phyloP scores from a whole-genome alignment of 2,888 invertebrate species.

The Cataglyphis cursor region DNA sequence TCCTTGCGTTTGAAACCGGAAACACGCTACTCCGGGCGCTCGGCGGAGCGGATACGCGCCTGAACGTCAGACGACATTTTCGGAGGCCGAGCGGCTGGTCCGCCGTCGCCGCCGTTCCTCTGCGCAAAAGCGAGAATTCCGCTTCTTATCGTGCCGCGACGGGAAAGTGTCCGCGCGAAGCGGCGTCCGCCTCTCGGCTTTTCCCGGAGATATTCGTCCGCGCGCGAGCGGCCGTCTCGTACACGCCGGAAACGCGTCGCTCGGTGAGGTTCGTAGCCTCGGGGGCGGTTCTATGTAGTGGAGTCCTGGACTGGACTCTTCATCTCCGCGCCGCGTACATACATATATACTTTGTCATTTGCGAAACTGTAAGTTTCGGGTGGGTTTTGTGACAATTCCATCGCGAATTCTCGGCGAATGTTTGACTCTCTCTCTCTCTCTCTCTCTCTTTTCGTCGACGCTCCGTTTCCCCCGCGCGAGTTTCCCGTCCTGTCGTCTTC shows the following conservation, averaged over 20 bases:
- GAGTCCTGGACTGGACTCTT: not conserved
- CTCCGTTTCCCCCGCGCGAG: not conserved
- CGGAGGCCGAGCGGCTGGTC: constrained; percentile 75
- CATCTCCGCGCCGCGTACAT: not conserved
- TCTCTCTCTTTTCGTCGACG: not conserved
- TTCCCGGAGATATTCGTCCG: constrained; percentile 47
- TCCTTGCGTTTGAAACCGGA: not conserved
- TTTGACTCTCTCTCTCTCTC: not conserved
- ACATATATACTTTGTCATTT: not conserved
- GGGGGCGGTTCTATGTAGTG: not conserved
- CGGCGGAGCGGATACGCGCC: constrained; percentile 65
- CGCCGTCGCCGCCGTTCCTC: constrained; percentile 70
- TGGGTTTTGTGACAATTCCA: not conserved
- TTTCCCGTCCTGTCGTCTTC: not conserved
- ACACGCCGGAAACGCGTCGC: constrained; percentile 32
- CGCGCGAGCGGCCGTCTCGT: constrained; percentile 7
- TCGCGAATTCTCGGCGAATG: not conserved
- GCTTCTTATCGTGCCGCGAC: constrained; percentile 73
- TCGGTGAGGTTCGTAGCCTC: constrained; percentile 18
- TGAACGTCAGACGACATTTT: constrained; percentile 81
- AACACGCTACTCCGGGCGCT: not conserved
- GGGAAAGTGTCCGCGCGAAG: constrained; percentile 69
- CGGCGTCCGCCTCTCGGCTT: constrained; percentile 39
- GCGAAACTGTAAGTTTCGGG: not conserved
- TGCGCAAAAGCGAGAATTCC: constrained; percentile 78